These are phyloP conservation scores for Fulmarus glacialis DNA, from an alignment of 2,113 vertebrate genomes.

Conservation along the genomic window DNA sequence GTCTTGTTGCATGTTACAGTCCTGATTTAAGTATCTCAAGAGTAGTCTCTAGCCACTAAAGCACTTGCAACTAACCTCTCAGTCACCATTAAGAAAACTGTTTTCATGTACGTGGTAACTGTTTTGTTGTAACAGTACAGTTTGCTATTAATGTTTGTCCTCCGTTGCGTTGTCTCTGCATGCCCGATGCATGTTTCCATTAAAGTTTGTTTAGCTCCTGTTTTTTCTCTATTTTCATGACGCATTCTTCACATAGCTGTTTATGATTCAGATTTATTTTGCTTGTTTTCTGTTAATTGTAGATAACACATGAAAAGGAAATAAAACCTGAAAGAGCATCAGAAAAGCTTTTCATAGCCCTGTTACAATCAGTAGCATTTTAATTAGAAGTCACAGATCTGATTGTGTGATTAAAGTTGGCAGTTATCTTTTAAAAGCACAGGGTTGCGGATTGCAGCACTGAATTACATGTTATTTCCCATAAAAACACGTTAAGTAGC, in stretches of 20 bases:
- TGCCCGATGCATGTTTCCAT: slow-evolving; percentile 77
- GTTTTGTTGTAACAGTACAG: slow-evolving; percentile 67
- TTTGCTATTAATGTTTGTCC: slow-evolving; percentile 74
- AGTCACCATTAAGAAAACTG: not conserved
- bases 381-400: not conserved
- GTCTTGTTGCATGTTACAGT: slow-evolving; percentile 63
- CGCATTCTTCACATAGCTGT: slow-evolving; percentile 71
- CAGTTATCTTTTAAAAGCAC: not conserved
- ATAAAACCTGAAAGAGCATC: slow-evolving; percentile 61
- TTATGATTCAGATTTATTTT: slow-evolving; percentile 73
- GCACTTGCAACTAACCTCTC: slow-evolving; percentile 73
- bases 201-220: slow-evolving; percentile 77
- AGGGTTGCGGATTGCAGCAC: not conserved
- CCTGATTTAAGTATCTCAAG: slow-evolving; percentile 53
- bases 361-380: not conserved
- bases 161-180: slow-evolving; percentile 71
- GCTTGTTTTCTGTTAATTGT: slow-evolving; percentile 75
- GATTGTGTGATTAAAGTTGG: not conserved
- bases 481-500: not conserved
- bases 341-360: slow-evolving; percentile 52
- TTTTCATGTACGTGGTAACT: slow-evolving; percentile 27
- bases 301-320: slow-evolving; percentile 72
- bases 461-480: not conserved
- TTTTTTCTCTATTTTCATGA: slow-evolving; percentile 67
- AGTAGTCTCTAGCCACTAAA: slow-evolving; percentile 66